phyloP scores from a whole-genome alignment of 2,797 vertebrate species.

The Hozukius guyotensis region DNA sequence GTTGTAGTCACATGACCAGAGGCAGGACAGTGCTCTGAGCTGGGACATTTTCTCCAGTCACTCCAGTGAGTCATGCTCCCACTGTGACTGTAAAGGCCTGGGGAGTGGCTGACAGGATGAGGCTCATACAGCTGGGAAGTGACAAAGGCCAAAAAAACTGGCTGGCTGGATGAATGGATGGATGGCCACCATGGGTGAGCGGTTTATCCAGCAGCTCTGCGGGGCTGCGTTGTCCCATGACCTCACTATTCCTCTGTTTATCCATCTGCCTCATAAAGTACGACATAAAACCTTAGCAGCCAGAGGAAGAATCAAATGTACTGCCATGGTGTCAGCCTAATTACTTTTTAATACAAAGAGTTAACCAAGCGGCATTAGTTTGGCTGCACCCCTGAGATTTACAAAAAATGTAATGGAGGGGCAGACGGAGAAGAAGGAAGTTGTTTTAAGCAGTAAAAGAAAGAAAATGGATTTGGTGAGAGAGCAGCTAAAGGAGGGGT shows the following conservation, averaged over 20 bases:
- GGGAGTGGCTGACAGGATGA: slow-evolving; percentile 43
- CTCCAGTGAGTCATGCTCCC: slow-evolving; percentile 65
- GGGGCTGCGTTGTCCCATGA: slow-evolving; percentile 50
- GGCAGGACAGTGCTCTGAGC: slow-evolving; percentile 44
- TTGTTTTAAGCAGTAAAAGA: slow-evolving; percentile 37
- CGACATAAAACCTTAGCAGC: slow-evolving; percentile 56
- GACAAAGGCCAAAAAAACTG: slow-evolving; percentile 50
- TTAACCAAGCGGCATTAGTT: slow-evolving; percentile 61
- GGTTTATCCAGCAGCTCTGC: slow-evolving; percentile 54
- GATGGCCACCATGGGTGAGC: slow-evolving; percentile 55
- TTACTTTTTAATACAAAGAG: slow-evolving; percentile 68
- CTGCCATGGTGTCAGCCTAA: slow-evolving; percentile 49
- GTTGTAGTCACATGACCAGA: slow-evolving; percentile 50
- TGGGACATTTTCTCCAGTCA: slow-evolving; percentile 48
- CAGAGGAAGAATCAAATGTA: slow-evolving; percentile 46
- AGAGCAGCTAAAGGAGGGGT: slow-evolving; percentile 27
- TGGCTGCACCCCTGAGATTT: slow-evolving; percentile 62
- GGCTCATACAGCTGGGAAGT: slow-evolving; percentile 30
- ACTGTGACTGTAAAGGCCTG: slow-evolving; percentile 38
- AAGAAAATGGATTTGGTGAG: slow-evolving; percentile 33
- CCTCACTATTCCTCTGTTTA: slow-evolving; percentile 65
- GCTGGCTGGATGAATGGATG: slow-evolving; percentile 46
- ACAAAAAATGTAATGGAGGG: slow-evolving; percentile 28
- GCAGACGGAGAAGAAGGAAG: slow-evolving; percentile 17
- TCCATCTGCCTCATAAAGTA: slow-evolving; percentile 67